These are phyloP conservation scores for Microplitis deprimator DNA, from an alignment of 2,888 invertebrate genomes.

Conservation along the genomic window DNA sequence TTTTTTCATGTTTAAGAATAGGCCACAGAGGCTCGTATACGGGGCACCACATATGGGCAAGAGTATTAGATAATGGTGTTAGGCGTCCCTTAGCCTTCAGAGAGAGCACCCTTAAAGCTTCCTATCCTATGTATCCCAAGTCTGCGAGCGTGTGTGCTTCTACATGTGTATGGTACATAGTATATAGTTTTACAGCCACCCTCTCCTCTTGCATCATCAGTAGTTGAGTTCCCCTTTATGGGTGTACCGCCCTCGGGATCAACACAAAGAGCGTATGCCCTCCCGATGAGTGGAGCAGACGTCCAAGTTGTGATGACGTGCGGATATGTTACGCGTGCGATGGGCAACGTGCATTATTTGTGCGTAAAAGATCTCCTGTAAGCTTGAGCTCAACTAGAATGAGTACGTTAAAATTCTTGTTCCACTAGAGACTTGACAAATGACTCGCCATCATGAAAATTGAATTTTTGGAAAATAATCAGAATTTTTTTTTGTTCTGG, in stretches of 20 bases:
- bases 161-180: too few relatives aligned
- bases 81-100: conserved; percentile 33
- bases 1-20: conserved; percentile 50
- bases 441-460: too few relatives aligned
- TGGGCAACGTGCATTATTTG: not conserved
- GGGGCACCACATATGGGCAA: conserved; percentile 69
- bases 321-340: not conserved
- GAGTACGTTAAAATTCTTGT: too few relatives aligned
- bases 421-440: too few relatives aligned
- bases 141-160: not conserved
- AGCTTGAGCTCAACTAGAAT: too few relatives aligned
- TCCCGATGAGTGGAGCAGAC: conserved; percentile 28
- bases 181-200: not conserved
- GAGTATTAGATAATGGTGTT: conserved; percentile 44
- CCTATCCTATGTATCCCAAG: conserved; percentile 8
- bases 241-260: conserved; percentile 36
- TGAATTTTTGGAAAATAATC: too few relatives aligned
- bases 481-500: too few relatives aligned
- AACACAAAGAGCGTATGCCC: conserved; percentile 41
- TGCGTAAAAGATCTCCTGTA: not conserved
- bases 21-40: conserved; percentile 61
- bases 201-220: conserved; percentile 12
- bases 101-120: conserved; percentile 40
- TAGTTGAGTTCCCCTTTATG: conserved; percentile 18
- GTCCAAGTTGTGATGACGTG: not conserved